phyloP scores from a whole-genome alignment of 2,888 invertebrate species.

The Drosophila mercatorum region DNA sequence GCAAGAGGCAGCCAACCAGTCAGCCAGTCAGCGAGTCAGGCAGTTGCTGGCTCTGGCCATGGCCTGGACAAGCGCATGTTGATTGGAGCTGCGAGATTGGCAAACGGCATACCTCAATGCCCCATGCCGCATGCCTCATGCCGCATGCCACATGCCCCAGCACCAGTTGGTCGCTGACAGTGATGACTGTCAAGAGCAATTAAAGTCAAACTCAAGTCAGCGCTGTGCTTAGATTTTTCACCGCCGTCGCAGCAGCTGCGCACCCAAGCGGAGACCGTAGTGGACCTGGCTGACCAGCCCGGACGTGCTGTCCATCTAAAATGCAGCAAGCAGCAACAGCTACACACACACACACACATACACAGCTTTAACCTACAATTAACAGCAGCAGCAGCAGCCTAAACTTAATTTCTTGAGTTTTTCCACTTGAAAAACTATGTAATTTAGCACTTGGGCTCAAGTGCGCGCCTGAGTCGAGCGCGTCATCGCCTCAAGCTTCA shows the following conservation, averaged over 20 bases:
- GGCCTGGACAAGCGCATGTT: slow-evolving; percentile 74
- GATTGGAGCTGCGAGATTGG: slow-evolving; percentile 78
- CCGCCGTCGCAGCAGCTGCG: slow-evolving; percentile 66
- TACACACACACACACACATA: neutral
- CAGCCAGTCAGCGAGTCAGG: slow-evolving; percentile 12
- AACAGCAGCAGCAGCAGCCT: slow-evolving; percentile 64
- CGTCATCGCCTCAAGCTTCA: slow-evolving; percentile 55
- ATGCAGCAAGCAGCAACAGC: slow-evolving; percentile 55
- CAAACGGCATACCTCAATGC: slow-evolving; percentile 60
- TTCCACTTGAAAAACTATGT: slow-evolving; percentile 80
- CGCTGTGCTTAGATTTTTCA: slow-evolving; percentile 73
- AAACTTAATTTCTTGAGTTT: slow-evolving; percentile 79
- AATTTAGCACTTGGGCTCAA: slow-evolving; percentile 77
- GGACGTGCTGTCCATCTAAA: slow-evolving; percentile 75
- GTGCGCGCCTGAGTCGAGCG: slow-evolving; percentile 49
- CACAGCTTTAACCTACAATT: slow-evolving; percentile 71
- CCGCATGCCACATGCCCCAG: slow-evolving; percentile 26
- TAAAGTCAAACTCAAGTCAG: slow-evolving; percentile 82
- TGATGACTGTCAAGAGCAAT: slow-evolving; percentile 84
- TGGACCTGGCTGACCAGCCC: slow-evolving; percentile 39
- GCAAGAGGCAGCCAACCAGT: slow-evolving; percentile 62
- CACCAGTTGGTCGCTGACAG: slow-evolving; percentile 57
- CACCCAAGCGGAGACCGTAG: slow-evolving; percentile 31
- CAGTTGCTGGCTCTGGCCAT: slow-evolving; percentile 46
- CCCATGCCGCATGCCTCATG: slow-evolving; percentile 30